phyloP scores from a whole-genome alignment of 37 sponge, comb jelly and placozoan genomes.

The Bolinopsis microptera region DNA sequence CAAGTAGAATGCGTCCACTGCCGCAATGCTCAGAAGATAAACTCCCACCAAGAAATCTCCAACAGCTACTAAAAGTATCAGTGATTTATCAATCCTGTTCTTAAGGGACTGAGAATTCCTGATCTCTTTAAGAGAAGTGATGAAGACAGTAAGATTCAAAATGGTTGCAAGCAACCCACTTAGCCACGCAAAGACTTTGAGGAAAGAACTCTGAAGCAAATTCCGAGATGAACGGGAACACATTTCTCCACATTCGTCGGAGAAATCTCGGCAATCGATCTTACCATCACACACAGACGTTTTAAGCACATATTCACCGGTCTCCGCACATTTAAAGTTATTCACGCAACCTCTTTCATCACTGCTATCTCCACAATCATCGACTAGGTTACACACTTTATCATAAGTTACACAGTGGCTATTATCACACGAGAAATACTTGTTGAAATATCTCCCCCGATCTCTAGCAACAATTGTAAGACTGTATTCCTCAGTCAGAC shows the following conservation, averaged over 20 bases:
- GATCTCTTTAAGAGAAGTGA: background rate
- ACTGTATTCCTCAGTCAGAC: background rate
- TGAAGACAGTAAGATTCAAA: background rate
- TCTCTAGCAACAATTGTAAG: background rate
- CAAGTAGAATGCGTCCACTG: background rate
- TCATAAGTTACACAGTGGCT: background rate
- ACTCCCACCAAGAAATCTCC: background rate
- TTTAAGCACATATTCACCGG: background rate
- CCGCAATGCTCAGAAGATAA: background rate
- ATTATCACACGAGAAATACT: background rate
- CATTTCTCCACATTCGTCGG: background rate
- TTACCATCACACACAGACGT: background rate
- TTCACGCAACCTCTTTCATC: background rate
- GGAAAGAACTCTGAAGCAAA: background rate
- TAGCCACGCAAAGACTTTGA: background rate
- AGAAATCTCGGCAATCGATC: background rate
- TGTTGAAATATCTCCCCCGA: background rate
- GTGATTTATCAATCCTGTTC: background rate
- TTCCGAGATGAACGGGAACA: background rate
- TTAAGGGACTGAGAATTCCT: background rate
- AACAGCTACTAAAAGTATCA: background rate
- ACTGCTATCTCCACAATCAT: conserved; percentile 36
- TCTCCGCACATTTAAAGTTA: background rate
- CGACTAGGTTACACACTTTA: conserved; percentile 20
- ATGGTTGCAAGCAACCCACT: background rate